Base-by-base conservation (phyloP, 35 echinoderm and acorn worm species). In the Apostichopus japonicus region DNA sequence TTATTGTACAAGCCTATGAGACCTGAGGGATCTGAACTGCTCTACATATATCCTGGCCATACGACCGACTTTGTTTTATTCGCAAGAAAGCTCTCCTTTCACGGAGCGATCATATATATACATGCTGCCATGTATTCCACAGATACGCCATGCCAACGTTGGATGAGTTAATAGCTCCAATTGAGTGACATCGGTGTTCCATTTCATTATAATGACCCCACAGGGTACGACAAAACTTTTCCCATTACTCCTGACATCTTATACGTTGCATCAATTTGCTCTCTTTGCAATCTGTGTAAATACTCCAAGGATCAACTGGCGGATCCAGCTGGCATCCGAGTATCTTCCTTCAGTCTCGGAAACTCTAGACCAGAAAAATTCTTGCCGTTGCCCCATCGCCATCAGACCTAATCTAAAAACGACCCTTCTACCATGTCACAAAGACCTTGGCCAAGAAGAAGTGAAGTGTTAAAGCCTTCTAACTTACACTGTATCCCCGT, bases 141-240 rank as follows among this genome's bases (percentile, higher is more conserved):
- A 61, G 13, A 61, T 61, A 8, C 8, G 8, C 57, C 57, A 61
- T 61, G 2, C 57, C 57, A 10, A 61, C 57, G 13, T 10, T 61
- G 21, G 21, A 24, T 75, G 7, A 19, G 81, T 58, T 84, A 57
- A 57, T 57, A 22, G 81, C 24, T 84, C 56, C 56, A 84, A 53
- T 57, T 15, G 53, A 54, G 6, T 19, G n/a, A 84, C n/a, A 58
- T 1, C 53, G 10, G 81, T 57, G 23, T 84, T 55, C 23, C 23
- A 55, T 84, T 84, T 21, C 81, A 84, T 54, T 23, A 9, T 59
- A 23, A 58, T 24, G 81, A 84, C 81, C 81, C 54, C 81, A 84
- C 51, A 58, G 81, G 81, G 81, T 57, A 55, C 13, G 10, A 55
- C 9, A 24, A 21, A 84, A 84, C 2, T 19, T 19, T 75, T 75